phyloP scores from a whole-genome alignment of 2,113 vertebrate species.

The Mellivora capensis region DNA sequence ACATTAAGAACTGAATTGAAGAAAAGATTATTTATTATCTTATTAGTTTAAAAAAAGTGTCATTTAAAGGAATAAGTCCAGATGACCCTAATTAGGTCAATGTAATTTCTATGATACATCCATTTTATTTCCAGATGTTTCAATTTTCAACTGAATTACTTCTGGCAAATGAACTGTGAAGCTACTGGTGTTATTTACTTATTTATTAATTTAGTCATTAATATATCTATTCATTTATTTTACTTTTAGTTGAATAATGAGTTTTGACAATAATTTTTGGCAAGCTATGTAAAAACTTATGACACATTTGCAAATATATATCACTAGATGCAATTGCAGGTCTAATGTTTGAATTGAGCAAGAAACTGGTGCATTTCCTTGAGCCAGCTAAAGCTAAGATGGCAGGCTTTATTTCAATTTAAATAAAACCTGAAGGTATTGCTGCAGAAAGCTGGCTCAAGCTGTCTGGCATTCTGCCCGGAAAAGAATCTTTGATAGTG shows the following conservation, averaged over 20 bases:
- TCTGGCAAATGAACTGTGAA: not conserved
- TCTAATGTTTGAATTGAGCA: conserved; percentile 66
- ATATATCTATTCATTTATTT: conserved; percentile 49
- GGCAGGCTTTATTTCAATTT: conserved; percentile 83
- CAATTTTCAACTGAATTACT: conserved; percentile 35
- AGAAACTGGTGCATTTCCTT: conserved; percentile 68
- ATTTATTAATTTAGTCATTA: not conserved
- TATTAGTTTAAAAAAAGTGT: not conserved
- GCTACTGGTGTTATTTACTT: conserved; percentile 25
- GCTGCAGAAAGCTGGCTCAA: conserved; percentile 70
- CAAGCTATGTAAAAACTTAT: conserved; percentile 64
- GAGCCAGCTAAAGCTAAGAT: conserved; percentile 73
- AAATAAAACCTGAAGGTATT: conserved; percentile 80
- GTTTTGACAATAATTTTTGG: conserved; percentile 67
- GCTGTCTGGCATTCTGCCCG: conserved; percentile 78
- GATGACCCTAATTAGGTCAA: conserved; percentile 60
- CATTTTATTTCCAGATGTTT: conserved; percentile 70
- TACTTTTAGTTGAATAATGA: conserved; percentile 62
- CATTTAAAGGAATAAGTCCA: conserved; percentile 46
- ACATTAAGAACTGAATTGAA: not conserved
- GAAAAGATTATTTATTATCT: not conserved
- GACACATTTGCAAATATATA: conserved; percentile 69
- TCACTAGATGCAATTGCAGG: conserved; percentile 62
- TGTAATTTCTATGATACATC: conserved; percentile 58
- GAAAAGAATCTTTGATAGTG: conserved; percentile 72